Evolutionary conservation across 2,113 vertebrate genomes (phyloP), one percentile per base, ranked within the genome.

Genomic region (Macquaria ambigua): DNA sequence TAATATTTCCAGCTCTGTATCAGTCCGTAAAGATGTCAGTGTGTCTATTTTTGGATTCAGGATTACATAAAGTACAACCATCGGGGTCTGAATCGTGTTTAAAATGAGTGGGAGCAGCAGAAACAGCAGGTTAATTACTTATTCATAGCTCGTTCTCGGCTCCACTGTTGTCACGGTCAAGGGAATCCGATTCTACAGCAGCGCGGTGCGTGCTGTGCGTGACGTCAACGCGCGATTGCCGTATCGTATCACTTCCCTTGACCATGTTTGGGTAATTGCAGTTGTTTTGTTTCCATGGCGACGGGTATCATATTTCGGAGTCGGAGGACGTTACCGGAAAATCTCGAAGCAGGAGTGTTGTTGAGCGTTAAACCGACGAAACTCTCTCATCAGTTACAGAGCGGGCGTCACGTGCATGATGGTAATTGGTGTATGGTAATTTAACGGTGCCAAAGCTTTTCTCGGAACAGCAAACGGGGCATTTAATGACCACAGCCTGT

Each of bases 271-370:
- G 95, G 90, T 63, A 43, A 48, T 9, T 92, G 89, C 80, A 73
- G 93, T 84, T 96, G 94, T 95, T 96, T 93, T 90, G 93, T 92
- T 90, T 82, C 95, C 89, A 94, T 90, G 89, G 95, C 74, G 79
- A 96, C 93, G 53, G 61, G 80, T 85, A 75, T 90, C 83, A 77
- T 14, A 53, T 94, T 89, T 93, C 82, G 31, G 37, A 0, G 31
- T 34, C 1, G 12, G 74, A 81, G 85, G 59, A 74, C 18, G 70
- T 90, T 91, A 89, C 91, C 89, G 92, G 91, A 93, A 93, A 91
- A 85, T 43, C n/a, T 14, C 81, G 43, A 88, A 85, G 81, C 50
- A 64, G 11, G 25, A 74, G 43, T 11, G 66, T 58, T 61, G 39
- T 6, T 66, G 15, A 56, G 62, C 56, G 1, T 48, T 46, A 79